Conservation (phyloP, 2,888 invertebrate species). For the Schizaphis graminum region DNA sequence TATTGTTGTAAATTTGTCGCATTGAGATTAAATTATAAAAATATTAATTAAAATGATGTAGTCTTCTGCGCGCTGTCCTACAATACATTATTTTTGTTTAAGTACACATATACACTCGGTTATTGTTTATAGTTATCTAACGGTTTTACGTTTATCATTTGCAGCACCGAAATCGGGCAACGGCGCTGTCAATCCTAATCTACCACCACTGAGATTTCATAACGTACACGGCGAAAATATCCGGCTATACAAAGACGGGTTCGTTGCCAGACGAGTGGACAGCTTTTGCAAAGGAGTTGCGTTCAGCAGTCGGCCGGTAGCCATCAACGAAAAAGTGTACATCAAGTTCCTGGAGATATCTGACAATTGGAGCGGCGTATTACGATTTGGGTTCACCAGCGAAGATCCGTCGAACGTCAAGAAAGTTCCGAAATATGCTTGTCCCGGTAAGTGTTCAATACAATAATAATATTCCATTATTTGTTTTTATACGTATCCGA, state of each 20-base stretch:
- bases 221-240: slow-evolving; percentile 94
- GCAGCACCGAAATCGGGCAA: slow-evolving; percentile 73
- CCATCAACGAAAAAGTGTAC: slow-evolving; percentile 91
- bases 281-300: slow-evolving; percentile 96
- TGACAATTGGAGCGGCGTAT: slow-evolving; percentile 96
- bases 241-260: slow-evolving; percentile 85
- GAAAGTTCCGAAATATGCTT: slow-evolving; percentile 94
- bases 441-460: slow-evolving; percentile 76
- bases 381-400: slow-evolving; percentile 97
- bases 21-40: not conserved
- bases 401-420: slow-evolving; percentile 88
- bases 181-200: slow-evolving; percentile 79
- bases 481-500: not conserved
- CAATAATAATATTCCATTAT: not conserved
- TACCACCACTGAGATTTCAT: slow-evolving; percentile 89
- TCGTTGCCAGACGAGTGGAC: slow-evolving; percentile 89
- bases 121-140: not conserved
- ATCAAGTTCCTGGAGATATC: slow-evolving; percentile 94
- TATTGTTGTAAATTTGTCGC: not conserved
- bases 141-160: slow-evolving; percentile 47
- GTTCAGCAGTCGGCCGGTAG: slow-evolving; percentile 91
- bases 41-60: not conserved
- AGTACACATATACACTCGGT: not conserved
- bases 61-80: not conserved
- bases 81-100: not conserved